Percentiles rank a stretch among this genome's conserved stretches.
Evolutionary conservation across 1,140 invertebrate species (phyloP).

Genomic region (Battus philenor): DNA sequence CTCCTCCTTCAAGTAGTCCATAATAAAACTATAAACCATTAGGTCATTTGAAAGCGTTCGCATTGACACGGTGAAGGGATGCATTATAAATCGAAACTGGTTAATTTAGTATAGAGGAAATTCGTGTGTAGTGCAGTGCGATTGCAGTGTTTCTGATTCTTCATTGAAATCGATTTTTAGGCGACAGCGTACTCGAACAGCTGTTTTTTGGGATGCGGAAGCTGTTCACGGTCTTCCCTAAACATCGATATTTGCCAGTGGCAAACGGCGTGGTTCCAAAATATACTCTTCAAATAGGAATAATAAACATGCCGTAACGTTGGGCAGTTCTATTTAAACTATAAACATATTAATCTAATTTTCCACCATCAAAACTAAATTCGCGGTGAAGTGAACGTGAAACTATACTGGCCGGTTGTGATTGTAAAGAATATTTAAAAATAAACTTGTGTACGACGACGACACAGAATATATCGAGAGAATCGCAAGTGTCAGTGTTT

Average conservation of each 20-base stretch:
- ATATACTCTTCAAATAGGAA: conserved; percentile 16
- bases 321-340: not conserved
- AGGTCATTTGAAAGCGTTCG: conserved; percentile 17
- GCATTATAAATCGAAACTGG: conserved; percentile 34
- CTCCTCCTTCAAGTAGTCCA: conserved; percentile 13
- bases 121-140: conserved; percentile 38
- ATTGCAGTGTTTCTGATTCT: conserved; percentile 37
- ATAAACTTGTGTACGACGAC: not conserved
- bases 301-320: conserved; percentile 10
- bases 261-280: conserved; percentile 25
- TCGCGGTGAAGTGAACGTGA: conserved; percentile 9
- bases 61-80: conserved; percentile 25
- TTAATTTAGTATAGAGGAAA: conserved; percentile 42
- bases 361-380: not conserved
- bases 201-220: conserved; percentile 59
- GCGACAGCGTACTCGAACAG: conserved; percentile 51
- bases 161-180: conserved; percentile 57
- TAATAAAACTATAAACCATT: conserved; percentile 22
- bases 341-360: not conserved
- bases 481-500: conserved; percentile 28
- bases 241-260: conserved; percentile 62
- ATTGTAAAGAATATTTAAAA: conserved; percentile 6
- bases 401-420: conserved; percentile 3
- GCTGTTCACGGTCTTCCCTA: conserved; percentile 18
- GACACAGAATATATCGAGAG: conserved; percentile 11